Base-by-base conservation (phyloP, 2,797 vertebrate genomes). In the Hypotaenidia philippensis region DNA sequence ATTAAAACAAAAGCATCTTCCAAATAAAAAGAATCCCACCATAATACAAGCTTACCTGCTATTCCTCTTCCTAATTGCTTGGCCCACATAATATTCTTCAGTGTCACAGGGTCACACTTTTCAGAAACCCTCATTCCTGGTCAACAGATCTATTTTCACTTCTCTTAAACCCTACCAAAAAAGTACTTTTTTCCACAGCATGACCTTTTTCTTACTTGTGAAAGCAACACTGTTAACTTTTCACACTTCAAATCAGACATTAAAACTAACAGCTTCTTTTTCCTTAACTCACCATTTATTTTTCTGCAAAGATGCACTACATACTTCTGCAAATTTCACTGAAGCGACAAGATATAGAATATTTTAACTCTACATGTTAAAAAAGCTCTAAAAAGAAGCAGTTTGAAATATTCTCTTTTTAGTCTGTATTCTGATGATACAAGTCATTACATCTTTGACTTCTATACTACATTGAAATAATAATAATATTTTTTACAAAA, bases 21-120 rank as follows among this genome's bases (percentile, higher is more conserved):
- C 50, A 89, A 87, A 66, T 2, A 31, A 12, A 56, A 40, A 16
- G 4, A 85, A 66, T 11, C 5, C 14, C 6, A 52, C 14, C 27
- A 4, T 19, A 82, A 85, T 9, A 72, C 41, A 90, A 79, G 56
- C 41, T 45, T 57, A 56, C 2, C 11, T 63, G 17, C 40, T 81
- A 83, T 25, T 83, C 44, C 32, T 59, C 29, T 75, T 89, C 5
- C 34, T 56, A 55, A 65, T 4, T 61, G 31, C 38, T 75, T 34
- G 21, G 22, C 22, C 36, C 4, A 68, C 25, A 47, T 29, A 68
- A 57, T 68, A 76, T 9, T 71, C 64, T 47, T 53, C 2, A 82
- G 36, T n/a, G 14, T 8, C 52, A 76, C 0, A 65, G 1, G 0
- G 1, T 31, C 27, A 56, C 21, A 36, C 5, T 21, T 79, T 31